Evolutionary conservation across 1,140 invertebrate genomes (phyloP).

Genomic region (Orchestia grillus): DNA sequence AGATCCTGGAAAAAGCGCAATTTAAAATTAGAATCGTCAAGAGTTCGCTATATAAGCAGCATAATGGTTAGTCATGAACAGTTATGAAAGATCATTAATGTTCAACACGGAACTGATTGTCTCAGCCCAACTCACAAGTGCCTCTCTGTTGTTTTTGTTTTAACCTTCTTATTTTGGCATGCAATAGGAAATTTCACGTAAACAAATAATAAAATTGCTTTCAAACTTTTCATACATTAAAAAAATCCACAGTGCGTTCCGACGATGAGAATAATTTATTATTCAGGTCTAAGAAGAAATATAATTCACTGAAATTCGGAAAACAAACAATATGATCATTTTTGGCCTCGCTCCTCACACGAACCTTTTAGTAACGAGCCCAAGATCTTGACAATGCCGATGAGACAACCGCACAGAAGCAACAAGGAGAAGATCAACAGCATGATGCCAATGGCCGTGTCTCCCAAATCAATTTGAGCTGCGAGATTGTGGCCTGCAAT

Average conservation of each 20-base stretch:
- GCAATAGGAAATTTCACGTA: neutral
- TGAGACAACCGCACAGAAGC: conserved; percentile 74
- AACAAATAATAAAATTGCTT: neutral
- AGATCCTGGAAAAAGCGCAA: conserved; percentile 70
- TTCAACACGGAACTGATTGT: neutral
- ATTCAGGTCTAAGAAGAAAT: neutral
- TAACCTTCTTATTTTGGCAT: neutral
- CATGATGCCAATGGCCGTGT: conserved; percentile 71
- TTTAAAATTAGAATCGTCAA: neutral
- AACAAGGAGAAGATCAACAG: conserved; percentile 74
- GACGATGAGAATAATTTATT: neutral
- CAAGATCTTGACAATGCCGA: conserved; percentile 77
- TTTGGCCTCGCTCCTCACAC: neutral
- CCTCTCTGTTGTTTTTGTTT: neutral
- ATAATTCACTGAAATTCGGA: neutral
- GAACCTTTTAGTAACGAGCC: conserved; percentile 72
- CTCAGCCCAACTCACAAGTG: neutral
- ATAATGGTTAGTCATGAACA: neutral
- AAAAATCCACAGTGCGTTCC: neutral
- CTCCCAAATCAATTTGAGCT: conserved; percentile 60
- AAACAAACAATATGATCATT: neutral
- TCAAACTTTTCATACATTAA: neutral
- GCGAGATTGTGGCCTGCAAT: conserved; percentile 62
- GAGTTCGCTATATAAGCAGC: neutral
- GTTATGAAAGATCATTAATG: neutral